Conservation (phyloP, 2,113 vertebrate species). For the Melanostigma gelatinosum region DNA sequence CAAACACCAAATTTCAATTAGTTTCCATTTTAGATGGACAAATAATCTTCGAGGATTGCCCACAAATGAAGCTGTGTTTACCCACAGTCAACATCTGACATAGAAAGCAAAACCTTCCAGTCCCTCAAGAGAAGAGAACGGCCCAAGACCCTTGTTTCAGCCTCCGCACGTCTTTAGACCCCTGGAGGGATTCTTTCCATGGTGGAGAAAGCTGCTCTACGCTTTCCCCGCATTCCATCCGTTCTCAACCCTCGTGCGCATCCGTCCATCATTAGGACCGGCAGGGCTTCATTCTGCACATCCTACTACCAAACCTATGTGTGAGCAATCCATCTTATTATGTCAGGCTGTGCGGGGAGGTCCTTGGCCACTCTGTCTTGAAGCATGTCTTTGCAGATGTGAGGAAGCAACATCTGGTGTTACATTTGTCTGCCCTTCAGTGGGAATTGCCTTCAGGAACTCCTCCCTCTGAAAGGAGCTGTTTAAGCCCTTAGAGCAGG, state of each 20-base stretch:
- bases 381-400: slow-evolving; percentile 15
- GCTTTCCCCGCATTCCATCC: slow-evolving; percentile 1
- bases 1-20: neutral
- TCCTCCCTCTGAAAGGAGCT: slow-evolving; percentile 13
- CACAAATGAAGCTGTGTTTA: neutral
- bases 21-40: neutral
- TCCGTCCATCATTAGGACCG: slow-evolving; percentile 14
- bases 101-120: slow-evolving; percentile 6
- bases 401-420: slow-evolving; percentile 17
- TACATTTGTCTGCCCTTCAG: neutral
- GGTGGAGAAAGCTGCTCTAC: neutral
- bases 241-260: slow-evolving; percentile 14
- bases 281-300: neutral
- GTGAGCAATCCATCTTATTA: slow-evolving; percentile 9
- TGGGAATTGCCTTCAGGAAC: slow-evolving; percentile 26
- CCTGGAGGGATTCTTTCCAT: neutral
- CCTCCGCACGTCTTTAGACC: neutral
- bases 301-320: slow-evolving; percentile 5
- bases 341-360: slow-evolving; percentile 10
- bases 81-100: neutral
- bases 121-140: slow-evolving; percentile 12
- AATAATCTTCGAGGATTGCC: neutral
- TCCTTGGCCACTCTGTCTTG: neutral
- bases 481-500: slow-evolving; percentile 8
- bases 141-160: slow-evolving; percentile 1